phyloP scores from a whole-genome alignment of 2,797 vertebrate genomes.

The Neomorphus geoffroyi region DNA sequence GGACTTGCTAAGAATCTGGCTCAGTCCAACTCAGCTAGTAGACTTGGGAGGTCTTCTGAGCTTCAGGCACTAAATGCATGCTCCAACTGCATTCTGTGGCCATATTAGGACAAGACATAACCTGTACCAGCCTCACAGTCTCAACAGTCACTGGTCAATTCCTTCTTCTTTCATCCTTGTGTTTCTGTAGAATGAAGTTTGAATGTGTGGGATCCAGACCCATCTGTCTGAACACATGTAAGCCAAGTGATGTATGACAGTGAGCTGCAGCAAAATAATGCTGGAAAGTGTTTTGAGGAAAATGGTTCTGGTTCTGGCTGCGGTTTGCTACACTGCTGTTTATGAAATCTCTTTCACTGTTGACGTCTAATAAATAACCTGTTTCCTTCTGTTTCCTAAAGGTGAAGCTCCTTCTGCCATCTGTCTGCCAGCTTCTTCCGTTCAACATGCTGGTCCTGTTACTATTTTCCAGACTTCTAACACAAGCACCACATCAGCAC shows the following conservation, averaged over 20 bases:
- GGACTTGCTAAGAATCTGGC: background rate
- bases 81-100: background rate
- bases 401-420: slow-evolving; percentile 68
- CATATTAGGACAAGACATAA: background rate
- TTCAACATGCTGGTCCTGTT: slow-evolving; percentile 67
- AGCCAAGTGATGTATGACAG: background rate
- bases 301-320: background rate
- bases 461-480: slow-evolving; percentile 71
- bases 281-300: background rate
- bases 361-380: background rate
- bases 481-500: slow-evolving; percentile 61
- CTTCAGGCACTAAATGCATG: background rate
- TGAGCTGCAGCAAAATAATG: background rate
- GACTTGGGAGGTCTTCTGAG: background rate
- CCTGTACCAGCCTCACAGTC: background rate
- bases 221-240: background rate
- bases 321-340: background rate
- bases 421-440: slow-evolving; percentile 60
- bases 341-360: background rate
- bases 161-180: background rate
- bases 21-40: background rate
- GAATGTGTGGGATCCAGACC: background rate
- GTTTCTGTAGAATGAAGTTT: background rate
- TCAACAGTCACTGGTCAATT: background rate
- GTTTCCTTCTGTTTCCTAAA: slow-evolving; percentile 69